Evolutionary conservation across 2,113 vertebrate genomes (phyloP), one percentile per base, ranked within the genome.

Genomic region (Apistogramma diplotaenia): DNA sequence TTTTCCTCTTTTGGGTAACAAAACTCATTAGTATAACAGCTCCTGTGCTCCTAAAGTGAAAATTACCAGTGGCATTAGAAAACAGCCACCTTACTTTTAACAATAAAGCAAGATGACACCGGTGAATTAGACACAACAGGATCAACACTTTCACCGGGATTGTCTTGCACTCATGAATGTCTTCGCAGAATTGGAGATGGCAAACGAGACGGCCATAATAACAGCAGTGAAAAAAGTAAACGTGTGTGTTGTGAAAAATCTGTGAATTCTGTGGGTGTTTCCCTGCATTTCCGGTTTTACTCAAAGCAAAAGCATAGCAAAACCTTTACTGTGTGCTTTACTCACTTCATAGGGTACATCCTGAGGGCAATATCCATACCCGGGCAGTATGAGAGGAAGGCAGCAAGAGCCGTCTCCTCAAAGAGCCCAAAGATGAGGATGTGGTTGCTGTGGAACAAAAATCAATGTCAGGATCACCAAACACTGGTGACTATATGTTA

Each of bases 311-410:
- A 61, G 19, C 27, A 70, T 15, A 37, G 21, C n/a, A 25, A 19
- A 29, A 12, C 19, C 19, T 21, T 37, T 3, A 23, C 35, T 33
- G 56, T 65, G 60, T 25, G 35, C 55, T 56, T 29, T 10, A 93
- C 96, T 93, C 87, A 96, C 96, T 96, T 96, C 33, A 96, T 93
- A 31, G 96, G 96, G 56, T 94, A 96, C 96, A 96, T 96, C 93
- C 96, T 95, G 27, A 96, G 95, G 21, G 95, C 95, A 0, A 95
- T 67, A 19, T 95, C 96, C 96, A 96, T 96, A 78, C 96, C 96
- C 0, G 96, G 96, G 70, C 96, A 96, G 65, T 96, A 96, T 3
- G 96, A 96, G 37, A 96, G 87, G 85, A 96, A 96, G 4, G 94
- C 94, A 75, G 96, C 95, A 74, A 96, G 87, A 51, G 95, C 95